Base-by-base conservation (phyloP, 2,888 invertebrate genomes). In the Encarsia formosa region DNA sequence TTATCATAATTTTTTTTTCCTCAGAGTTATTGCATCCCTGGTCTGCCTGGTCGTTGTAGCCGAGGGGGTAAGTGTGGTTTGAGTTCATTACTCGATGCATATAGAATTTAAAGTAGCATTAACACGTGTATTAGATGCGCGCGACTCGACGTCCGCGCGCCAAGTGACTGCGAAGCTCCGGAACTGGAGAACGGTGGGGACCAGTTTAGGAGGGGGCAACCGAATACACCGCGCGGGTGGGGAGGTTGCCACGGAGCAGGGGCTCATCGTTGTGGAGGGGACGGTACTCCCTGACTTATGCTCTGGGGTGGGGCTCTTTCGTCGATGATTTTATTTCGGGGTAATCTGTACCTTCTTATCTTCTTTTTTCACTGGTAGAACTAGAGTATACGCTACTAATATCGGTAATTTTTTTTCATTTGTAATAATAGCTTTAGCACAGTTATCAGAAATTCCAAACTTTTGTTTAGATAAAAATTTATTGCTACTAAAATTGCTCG, bases 11-110 rank as follows among this genome's bases (percentile, higher is more conserved):
- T 56, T 66, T 65, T 66, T 59, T 61, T 56, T 54, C 75, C 73
- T 48, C 75, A 80, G 79, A 73, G 73, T 77, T 70, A 71, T 77
- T 73, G 78, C 77, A 66, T 71, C 73, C 70, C 67, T 77, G 64
- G 68, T 76, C 22, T 75, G 76, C 68, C 66, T 79, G 68, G 68
- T 73, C 66, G 69, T 74, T 58, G 68, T 74, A 60, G 70, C 73
- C 60, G 66, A 72, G 63, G 79, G 74, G 77, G 80, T 80, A 75
- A 73, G 79, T 78, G 79, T 78, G 9, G 34, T 16, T 13, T 2
- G 16, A 11, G 20, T 39, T 19, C 1, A 38, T 38, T 4, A 13
- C 38, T 20, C 22, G 11, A 15, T 19, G 18, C 16, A 24, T 20
- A 40, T 19, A 22, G 39, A n/a, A 4, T 9, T n/a, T 4, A 4